Evolutionary conservation across 2,113 vertebrate genomes (phyloP), one percentile per base, ranked within the genome.

Genomic region (Tinamus guttatus): DNA sequence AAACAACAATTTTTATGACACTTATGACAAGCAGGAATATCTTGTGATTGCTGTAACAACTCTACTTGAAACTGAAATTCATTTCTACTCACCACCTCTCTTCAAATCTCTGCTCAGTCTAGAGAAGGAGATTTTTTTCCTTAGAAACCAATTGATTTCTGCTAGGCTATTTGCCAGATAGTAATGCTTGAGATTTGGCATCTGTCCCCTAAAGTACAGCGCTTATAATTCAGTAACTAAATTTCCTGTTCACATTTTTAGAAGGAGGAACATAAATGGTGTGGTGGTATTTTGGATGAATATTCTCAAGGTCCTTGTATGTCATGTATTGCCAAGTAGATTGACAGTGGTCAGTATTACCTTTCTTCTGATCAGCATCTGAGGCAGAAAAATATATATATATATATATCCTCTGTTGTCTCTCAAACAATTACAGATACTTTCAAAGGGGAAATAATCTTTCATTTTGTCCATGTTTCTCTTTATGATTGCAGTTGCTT

Each of bases 201-300:
- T 43, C 71, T 81, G n/a, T 47, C 79, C 68, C 40, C 74, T 78
- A 49, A 63, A 91, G 25, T 64, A 60, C n/a, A 51, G 51, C 36
- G 41, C 30, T 89, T 86, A 41, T 65, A 87, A 64, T 83, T 81
- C 59, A 96, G 70, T 85, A 87, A 87, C 38, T 63, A 14, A 51
- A 70, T 90, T 91, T 92, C 75, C 56, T 71, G 5, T 59, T 90
- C 74, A 11, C 38, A 63, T 67, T 94, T 87, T 94, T 78, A 32
- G 45, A 87, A 95, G 78, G 34, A 45, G 34, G 20, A 77, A 32
- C 54, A 43, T 85, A 87, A 85, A 76, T 67, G 52, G 73, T 56
- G 78, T 87, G 49, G 18, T 80, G 65, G 15, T 88, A 13, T 73
- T 91, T 87, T 60, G 78, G 62, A 91, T 58, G 62, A 54, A 79